Conservation (phyloP, 2,113 vertebrate genomes). For the Nothocercus nigrocapillus region DNA sequence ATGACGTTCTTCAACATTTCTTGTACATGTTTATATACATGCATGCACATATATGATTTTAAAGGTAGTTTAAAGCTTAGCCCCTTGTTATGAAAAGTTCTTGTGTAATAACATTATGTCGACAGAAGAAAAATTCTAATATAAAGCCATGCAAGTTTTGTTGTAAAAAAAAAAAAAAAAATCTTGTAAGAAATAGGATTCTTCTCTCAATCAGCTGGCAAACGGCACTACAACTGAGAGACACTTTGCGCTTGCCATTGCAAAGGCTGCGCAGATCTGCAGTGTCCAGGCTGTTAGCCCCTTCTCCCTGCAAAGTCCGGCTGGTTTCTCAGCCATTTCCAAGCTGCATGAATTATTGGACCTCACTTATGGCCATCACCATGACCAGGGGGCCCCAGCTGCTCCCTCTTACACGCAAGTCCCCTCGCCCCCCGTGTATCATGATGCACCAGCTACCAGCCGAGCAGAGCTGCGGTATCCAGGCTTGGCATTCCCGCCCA, state of each 20-base stretch:
- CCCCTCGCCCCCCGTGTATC: not conserved
- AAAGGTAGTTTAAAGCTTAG: not conserved
- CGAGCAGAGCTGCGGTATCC: not conserved
- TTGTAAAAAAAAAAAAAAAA: not conserved
- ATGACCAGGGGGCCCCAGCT: not conserved
- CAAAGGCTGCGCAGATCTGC: rapidly evolving
- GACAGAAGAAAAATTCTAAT: not conserved
- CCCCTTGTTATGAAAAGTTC: not conserved
- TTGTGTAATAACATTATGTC: not conserved
- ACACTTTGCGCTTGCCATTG: rapidly evolving
- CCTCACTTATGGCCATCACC: not conserved
- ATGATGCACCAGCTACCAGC: not conserved
- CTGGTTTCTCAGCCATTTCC: not conserved
- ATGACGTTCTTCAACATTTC: not conserved
- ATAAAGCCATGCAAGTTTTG: not conserved
- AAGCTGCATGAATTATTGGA: not conserved
- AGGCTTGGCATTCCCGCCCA: no score
- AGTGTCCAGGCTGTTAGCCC: not conserved
- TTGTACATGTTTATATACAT: not conserved
- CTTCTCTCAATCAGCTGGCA: rapidly evolving
- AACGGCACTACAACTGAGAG: rapidly evolving
- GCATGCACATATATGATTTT: not conserved
- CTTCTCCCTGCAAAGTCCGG: not conserved
- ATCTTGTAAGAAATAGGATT: not conserved
- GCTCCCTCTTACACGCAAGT: not conserved